Evolutionary conservation across 2,888 invertebrate species (phyloP).

Genomic region (Nipponacmea schrenckii): DNA sequence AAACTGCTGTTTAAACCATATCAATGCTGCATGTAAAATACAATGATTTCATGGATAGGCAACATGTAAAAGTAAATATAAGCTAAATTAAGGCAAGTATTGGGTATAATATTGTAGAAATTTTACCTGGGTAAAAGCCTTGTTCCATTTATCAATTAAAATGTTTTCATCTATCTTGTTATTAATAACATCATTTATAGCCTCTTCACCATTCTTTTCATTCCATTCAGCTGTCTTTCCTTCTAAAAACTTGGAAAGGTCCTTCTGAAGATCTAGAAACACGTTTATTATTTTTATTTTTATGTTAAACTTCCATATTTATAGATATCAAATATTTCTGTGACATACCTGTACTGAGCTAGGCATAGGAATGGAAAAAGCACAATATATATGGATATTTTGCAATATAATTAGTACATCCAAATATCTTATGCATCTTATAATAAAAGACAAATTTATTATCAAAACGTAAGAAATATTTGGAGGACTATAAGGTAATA

Average conservation of each 20-base stretch:
- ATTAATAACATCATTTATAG: slow-evolving; percentile 49
- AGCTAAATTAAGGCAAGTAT: not conserved
- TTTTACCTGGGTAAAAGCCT: slow-evolving; percentile 76
- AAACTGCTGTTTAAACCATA: not conserved
- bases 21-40: not conserved
- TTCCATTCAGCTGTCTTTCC: slow-evolving; percentile 76
- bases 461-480: no score
- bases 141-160: slow-evolving; percentile 83
- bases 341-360: no score
- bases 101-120: no score
- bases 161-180: slow-evolving; percentile 79
- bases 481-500: no score
- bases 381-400: no score
- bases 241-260: slow-evolving; percentile 75
- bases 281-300: no score
- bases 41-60: not conserved
- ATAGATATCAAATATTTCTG: no score
- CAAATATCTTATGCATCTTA: no score
- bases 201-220: slow-evolving; percentile 76
- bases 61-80: not conserved
- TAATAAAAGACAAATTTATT: no score
- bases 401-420: no score
- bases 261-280: slow-evolving; percentile 73
- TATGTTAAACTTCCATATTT: no score
- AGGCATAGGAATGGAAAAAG: no score